Percentiles rank a stretch among this genome's conserved stretches.
Evolutionary conservation across 1,140 invertebrate genomes (phyloP).

Genomic region (Oryctes rhinoceros): DNA sequence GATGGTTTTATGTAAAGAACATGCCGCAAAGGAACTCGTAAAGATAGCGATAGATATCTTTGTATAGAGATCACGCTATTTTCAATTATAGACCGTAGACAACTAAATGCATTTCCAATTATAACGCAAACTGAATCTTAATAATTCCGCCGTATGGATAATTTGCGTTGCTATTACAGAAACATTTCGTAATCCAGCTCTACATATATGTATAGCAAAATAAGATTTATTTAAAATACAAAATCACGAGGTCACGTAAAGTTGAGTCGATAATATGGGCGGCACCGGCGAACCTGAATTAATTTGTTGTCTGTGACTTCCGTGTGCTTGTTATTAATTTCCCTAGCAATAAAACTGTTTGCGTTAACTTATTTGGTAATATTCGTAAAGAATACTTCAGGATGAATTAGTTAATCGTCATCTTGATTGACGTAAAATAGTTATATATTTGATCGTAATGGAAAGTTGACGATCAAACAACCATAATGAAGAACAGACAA

Average conservation of each 20-base stretch:
- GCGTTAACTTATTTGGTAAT: background rate
- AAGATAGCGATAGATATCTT: background rate
- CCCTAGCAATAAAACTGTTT: background rate
- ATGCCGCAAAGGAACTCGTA: no score
- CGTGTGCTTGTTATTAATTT: conserved; percentile 34
- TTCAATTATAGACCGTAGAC: conserved; percentile 16
- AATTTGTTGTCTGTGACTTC: conserved; percentile 37
- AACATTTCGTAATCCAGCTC: conserved; percentile 24
- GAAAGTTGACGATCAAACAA: background rate
- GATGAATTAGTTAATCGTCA: background rate
- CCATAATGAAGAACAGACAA: conserved; percentile 1
- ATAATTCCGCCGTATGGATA: background rate
- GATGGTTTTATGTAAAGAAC: no score
- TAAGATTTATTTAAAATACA: conserved; percentile 41
- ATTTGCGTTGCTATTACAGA: conserved; percentile 34
- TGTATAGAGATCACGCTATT: background rate
- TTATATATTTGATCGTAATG: background rate
- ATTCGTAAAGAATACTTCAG: background rate
- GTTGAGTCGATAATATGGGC: conserved; percentile 36
- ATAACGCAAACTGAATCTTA: conserved; percentile 33
- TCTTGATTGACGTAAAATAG: background rate
- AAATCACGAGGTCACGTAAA: conserved; percentile 39
- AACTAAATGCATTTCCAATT: conserved; percentile 30
- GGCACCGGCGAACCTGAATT: conserved; percentile 33
- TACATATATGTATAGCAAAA: conserved; percentile 33